Base-by-base conservation (phyloP, 1,140 invertebrate species). In the Argopecten irradians region DNA sequence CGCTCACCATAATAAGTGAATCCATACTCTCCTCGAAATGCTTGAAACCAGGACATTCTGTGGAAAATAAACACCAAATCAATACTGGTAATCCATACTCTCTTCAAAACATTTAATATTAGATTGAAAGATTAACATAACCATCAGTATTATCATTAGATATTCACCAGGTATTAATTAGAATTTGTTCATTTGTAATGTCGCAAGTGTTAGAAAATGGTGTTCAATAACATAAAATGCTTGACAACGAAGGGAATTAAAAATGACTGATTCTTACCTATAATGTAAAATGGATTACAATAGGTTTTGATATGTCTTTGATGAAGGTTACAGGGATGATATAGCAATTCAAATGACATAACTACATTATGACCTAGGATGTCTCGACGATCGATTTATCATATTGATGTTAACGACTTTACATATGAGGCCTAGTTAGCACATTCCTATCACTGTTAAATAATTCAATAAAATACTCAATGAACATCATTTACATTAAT, bases 41-140 rank as follows among this genome's bases (percentile, higher is more conserved):
- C 93, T 83, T 88, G 46, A 86, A 94, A 94, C 94, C 91, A 94
- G n/a, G 92, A 83, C 93, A 94, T 94, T 22, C 93, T 94, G 91
- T 36, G 89, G 46, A 87, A n/a, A n/a, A n/a, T n/a, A n/a, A n/a
- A n/a, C n/a, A n/a, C n/a, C n/a, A n/a, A n/a, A n/a, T n/a, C n/a
- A n/a, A n/a, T n/a, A n/a, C n/a, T n/a, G n/a, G n/a, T n/a, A n/a
- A n/a, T n/a, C n/a, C n/a, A n/a, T n/a, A n/a, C n/a, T n/a, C n/a
- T n/a, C n/a, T n/a, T n/a, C n/a, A n/a, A n/a, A n/a, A n/a, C n/a
- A n/a, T n/a, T n/a, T n/a, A n/a, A n/a, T n/a, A n/a, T n/a, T n/a
- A n/a, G n/a, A n/a, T n/a, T n/a, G n/a, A n/a, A n/a, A n/a, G n/a
- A n/a, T n/a, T n/a, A n/a, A n/a, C n/a, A n/a, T n/a, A n/a, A n/a